phyloP scores from a whole-genome alignment of 2,888 invertebrate species.

The Euproctis similis region DNA sequence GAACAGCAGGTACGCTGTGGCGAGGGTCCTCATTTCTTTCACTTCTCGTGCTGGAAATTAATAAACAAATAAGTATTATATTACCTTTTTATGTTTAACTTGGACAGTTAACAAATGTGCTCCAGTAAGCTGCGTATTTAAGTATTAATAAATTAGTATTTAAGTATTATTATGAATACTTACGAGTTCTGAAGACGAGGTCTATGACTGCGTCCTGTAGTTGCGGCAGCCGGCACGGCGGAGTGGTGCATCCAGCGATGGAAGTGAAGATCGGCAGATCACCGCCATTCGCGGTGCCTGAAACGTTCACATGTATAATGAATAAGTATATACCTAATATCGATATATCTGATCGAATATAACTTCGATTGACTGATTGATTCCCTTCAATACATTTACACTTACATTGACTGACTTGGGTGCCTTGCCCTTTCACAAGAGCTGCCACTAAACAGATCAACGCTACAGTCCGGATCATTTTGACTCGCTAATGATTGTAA shows the following conservation, averaged over 20 bases:
- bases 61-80: not conserved
- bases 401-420: slow-evolving; percentile 21
- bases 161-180: slow-evolving; percentile 19
- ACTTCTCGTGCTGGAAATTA: slow-evolving; percentile 31
- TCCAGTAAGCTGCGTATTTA: too few species aligned
- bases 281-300: slow-evolving; percentile 18
- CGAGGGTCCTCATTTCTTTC: slow-evolving; percentile 29
- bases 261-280: slow-evolving; percentile 29
- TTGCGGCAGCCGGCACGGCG: slow-evolving; percentile 35
- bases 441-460: slow-evolving; percentile 12
- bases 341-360: too few species aligned
- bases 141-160: too few species aligned
- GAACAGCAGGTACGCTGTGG: slow-evolving; percentile 24
- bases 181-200: slow-evolving; percentile 34
- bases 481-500: not conserved
- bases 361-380: too few species aligned
- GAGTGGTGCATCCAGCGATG: slow-evolving; percentile 27
- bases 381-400: too few species aligned
- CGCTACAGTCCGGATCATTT: slow-evolving; percentile 13
- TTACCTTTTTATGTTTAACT: too few species aligned
- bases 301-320: slow-evolving; percentile 1
- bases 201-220: slow-evolving; percentile 27
- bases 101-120: too few species aligned
- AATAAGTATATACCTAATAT: too few species aligned
- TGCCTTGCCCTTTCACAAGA: slow-evolving; percentile 11